Conservation (phyloP, 1,140 invertebrate genomes). For the Wiebesia pumilae region DNA sequence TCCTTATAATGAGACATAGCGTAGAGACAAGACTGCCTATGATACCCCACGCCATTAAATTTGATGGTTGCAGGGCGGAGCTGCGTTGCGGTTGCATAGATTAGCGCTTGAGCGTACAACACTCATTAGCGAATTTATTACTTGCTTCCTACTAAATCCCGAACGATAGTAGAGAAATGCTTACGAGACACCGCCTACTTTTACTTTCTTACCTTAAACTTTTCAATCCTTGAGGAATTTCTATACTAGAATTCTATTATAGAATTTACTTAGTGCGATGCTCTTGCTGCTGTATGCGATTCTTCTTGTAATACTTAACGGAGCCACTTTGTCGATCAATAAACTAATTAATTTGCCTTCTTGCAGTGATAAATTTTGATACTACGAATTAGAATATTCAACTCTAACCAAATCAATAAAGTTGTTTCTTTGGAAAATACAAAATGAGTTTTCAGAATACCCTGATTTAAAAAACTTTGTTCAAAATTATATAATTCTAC, state of each 20-base stretch:
- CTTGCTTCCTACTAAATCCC: conserved; percentile 59
- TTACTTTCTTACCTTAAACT: neutral
- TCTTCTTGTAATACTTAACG: neutral
- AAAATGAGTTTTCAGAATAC: too few relatives aligned
- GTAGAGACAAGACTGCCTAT: neutral
- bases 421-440: too few relatives aligned
- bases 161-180: neutral
- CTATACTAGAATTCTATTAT: too few relatives aligned
- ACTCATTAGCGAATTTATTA: conserved; percentile 67
- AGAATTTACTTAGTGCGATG: neutral
- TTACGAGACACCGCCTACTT: conserved; percentile 49
- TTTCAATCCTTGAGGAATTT: neutral
- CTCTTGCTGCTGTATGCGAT: neutral
- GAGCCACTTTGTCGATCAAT: neutral
- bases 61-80: conserved; percentile 53
- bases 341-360: too few relatives aligned
- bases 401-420: too few relatives aligned
- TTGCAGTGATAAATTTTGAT: too few relatives aligned
- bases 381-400: too few relatives aligned
- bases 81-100: conserved; percentile 63
- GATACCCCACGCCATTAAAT: neutral
- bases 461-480: too few relatives aligned
- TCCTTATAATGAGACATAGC: conserved; percentile 59
- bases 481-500: too few relatives aligned
- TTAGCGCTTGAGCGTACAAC: conserved; percentile 63